Percentiles rank a stretch among this genome's conserved stretches.
These are phyloP conservation scores for Gymnocypris eckloni DNA, from an alignment of 2,797 vertebrate species.

Conservation along the genomic window DNA sequence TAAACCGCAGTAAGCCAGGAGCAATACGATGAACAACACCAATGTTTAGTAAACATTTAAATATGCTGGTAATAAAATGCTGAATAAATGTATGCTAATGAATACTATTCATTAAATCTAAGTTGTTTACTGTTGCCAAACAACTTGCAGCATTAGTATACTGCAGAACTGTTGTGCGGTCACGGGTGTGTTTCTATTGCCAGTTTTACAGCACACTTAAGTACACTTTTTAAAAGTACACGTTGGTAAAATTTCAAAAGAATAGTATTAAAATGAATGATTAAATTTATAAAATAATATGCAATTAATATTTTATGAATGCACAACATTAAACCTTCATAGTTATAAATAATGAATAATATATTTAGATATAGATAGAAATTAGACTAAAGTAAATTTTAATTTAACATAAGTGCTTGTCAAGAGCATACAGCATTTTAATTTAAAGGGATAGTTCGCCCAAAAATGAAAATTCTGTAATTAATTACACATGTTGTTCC, in stretches of 20 bases:
- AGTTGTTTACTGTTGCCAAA: background rate
- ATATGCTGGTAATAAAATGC: background rate
- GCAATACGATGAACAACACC: background rate
- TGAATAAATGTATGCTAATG: background rate
- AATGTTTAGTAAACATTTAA: background rate
- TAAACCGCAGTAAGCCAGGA: slow-evolving; percentile 3
- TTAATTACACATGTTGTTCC: background rate
- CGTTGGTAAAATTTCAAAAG: background rate
- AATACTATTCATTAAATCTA: background rate
- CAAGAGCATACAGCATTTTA: background rate
- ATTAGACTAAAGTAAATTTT: background rate
- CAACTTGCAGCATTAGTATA: background rate
- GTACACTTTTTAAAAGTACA: background rate
- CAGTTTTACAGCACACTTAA: background rate
- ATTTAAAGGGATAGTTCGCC: background rate
- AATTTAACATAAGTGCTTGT: background rate
- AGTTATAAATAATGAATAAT: background rate
- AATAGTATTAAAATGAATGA: background rate
- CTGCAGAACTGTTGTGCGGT: background rate
- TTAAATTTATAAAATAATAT: background rate
- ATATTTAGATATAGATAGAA: background rate
- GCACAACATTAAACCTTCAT: background rate
- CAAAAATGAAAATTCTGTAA: background rate
- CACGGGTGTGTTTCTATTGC: background rate
- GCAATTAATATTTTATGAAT: background rate